Evolutionary conservation across 2,888 invertebrate species (phyloP).

Genomic region (Balanococcus diminutus): DNA sequence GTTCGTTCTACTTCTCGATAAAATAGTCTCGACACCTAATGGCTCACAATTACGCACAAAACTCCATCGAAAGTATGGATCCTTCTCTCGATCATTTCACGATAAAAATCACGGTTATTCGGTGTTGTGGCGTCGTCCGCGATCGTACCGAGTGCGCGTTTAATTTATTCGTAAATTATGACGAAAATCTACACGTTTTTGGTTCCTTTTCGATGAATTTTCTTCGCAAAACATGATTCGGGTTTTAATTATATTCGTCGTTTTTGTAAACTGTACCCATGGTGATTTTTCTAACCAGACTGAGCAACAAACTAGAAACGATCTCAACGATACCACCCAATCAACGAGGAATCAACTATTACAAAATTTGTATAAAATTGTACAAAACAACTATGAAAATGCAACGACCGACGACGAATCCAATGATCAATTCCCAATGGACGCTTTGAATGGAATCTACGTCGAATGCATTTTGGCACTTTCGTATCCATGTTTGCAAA

Average conservation of each 20-base stretch:
- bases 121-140: neutral
- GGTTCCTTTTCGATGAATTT: slow-evolving; percentile 38
- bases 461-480: slow-evolving; percentile 65
- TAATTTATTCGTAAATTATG: neutral
- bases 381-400: neutral
- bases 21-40: slow-evolving; percentile 24
- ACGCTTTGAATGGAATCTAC: slow-evolving; percentile 65
- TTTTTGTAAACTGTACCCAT: neutral
- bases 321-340: neutral
- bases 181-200: neutral
- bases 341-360: neutral
- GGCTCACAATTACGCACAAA: neutral
- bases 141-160: slow-evolving; percentile 3
- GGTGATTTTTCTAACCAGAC: neutral
- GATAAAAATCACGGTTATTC: slow-evolving; percentile 24
- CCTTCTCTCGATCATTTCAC: neutral
- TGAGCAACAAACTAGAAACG: neutral
- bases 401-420: neutral
- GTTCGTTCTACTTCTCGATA: slow-evolving; percentile 47
- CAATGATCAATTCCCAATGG: slow-evolving; percentile 56
- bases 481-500: slow-evolving; percentile 67
- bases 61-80: neutral
- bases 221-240: neutral
- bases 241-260: neutral
- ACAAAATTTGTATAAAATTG: slow-evolving; percentile 31